A percentile compares a stretch with the other conserved stretches of the same genome.
These are phyloP conservation scores for Coilia nasus DNA, from an alignment of 2,797 vertebrate species.

Conservation along the genomic window DNA sequence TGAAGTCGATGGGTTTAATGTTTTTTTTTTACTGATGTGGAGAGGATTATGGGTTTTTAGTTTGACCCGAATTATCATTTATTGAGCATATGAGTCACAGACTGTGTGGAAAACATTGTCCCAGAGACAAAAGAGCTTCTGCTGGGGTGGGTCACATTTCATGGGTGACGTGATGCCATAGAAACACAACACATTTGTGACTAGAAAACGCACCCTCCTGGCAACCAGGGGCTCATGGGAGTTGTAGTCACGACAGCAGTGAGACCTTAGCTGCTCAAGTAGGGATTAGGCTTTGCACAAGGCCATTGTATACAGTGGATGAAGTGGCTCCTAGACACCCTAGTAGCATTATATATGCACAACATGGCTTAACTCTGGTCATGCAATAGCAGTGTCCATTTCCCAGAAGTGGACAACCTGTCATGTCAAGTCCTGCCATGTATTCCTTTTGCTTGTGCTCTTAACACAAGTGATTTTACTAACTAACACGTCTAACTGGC, in stretches of 20 bases:
- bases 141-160: slow-evolving; percentile 6
- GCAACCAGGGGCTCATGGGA: slow-evolving; percentile 7
- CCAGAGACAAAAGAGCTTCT: not conserved
- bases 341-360: not conserved
- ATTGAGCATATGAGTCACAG: not conserved
- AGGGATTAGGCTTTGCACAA: not conserved
- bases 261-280: not conserved
- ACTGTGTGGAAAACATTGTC: not conserved
- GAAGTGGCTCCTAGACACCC: not conserved
- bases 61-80: not conserved
- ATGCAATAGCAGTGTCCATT: too few species aligned
- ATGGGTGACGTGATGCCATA: not conserved
- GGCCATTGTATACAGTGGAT: not conserved
- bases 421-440: too few species aligned
- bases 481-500: too few species aligned
- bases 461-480: too few species aligned
- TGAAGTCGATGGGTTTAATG: not conserved
- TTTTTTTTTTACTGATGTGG: not conserved
- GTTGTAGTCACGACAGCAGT: not conserved
- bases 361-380: not conserved
- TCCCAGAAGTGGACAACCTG: too few species aligned
- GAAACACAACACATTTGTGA: not conserved
- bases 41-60: not conserved
- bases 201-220: not conserved
- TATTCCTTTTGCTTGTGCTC: too few species aligned